A percentile compares a stretch with the other conserved stretches of the same genome.
These are phyloP conservation scores for Murina feae DNA, from an alignment of 2,113 vertebrate species.

Conservation along the genomic window DNA sequence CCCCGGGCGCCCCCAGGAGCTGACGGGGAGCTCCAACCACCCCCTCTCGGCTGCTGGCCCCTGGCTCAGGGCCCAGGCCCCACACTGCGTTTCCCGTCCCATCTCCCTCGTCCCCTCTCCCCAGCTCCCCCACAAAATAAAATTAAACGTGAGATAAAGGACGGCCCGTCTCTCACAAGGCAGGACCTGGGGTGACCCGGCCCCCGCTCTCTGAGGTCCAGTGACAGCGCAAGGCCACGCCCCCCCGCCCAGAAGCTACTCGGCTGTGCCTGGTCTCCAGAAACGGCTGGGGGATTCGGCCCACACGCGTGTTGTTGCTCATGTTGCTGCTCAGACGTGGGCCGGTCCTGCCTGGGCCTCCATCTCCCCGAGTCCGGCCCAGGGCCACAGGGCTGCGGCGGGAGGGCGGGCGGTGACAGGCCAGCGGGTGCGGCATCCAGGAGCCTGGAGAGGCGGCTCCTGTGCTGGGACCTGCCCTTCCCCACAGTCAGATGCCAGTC, in stretches of 20 bases:
- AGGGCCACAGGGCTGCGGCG: rapidly evolving
- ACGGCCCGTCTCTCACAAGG: background rate
- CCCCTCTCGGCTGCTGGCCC: too few species aligned
- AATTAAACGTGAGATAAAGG: background rate
- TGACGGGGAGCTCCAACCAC: background rate
- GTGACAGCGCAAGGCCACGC: background rate
- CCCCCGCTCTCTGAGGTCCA: background rate
- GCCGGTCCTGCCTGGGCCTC: too few species aligned
- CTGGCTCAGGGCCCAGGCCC: background rate
- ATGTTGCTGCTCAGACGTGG: rapidly evolving
- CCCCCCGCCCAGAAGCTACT: rapidly evolving
- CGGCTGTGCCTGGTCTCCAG: background rate
- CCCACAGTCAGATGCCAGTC: background rate
- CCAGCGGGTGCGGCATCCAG: background rate
- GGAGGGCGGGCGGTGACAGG: too few species aligned
- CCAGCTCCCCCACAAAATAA: background rate
- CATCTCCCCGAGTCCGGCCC: background rate
- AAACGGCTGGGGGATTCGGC: background rate
- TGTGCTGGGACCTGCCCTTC: background rate
- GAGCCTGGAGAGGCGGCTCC: background rate
- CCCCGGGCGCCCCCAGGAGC: background rate
- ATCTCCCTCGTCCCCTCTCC: background rate
- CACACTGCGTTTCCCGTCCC: background rate
- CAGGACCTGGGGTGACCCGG: background rate
- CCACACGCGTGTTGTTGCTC: rapidly evolving